Conservation (phyloP, 2,888 invertebrate genomes). For the Rotaria sp. region DNA sequence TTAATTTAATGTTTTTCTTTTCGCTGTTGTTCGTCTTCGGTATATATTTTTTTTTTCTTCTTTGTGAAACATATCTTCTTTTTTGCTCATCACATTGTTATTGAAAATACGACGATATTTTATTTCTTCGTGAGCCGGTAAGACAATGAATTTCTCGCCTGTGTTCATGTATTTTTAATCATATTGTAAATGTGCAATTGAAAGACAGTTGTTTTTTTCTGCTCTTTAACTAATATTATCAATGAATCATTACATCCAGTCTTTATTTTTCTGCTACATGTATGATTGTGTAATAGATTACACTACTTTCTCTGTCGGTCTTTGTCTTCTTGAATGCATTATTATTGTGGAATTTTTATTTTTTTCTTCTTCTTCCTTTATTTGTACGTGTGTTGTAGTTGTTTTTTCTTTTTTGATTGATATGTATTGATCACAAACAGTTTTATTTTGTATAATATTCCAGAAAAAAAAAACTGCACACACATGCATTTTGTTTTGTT, state of each 20-base stretch:
- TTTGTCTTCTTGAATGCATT: background rate
- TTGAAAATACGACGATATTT: background rate
- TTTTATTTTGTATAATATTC: conserved; percentile 13
- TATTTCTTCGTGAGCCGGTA: background rate
- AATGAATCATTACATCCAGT: background rate
- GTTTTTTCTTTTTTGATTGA: background rate
- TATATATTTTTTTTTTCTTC: background rate
- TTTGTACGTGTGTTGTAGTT: background rate
- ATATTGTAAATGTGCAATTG: background rate
- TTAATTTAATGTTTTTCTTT: background rate
- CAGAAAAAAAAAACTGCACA: background rate
- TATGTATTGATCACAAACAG: background rate
- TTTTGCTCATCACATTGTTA: conserved; percentile 1
- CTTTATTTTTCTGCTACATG: background rate
- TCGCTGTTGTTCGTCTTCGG: background rate
- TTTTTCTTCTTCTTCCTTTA: background rate
- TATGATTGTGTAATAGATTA: background rate
- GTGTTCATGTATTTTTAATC: background rate
- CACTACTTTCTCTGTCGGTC: background rate
- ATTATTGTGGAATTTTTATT: background rate
- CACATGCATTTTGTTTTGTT: background rate
- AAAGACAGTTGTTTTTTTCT: background rate
- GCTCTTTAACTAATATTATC: background rate
- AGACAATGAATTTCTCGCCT: background rate
- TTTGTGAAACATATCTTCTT: background rate